Evolutionary conservation across 2,113 vertebrate species (phyloP), one percentile per base, ranked within the genome.

Genomic region (Chloroceryle aenea): DNA sequence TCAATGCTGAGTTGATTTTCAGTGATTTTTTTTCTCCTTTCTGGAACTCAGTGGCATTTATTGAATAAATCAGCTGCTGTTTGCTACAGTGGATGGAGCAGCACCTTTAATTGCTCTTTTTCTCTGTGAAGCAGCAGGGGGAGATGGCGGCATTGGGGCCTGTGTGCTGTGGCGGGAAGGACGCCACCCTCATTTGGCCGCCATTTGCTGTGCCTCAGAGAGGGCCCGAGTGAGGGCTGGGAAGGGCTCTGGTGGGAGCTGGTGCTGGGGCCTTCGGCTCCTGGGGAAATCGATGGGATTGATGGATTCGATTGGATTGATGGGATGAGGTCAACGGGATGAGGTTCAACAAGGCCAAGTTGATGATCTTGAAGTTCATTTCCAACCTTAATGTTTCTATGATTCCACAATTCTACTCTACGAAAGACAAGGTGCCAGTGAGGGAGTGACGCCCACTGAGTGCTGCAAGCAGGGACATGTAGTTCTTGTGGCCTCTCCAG

Each of bases 1-100:
- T 18, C 3, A 9, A 4, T 0, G 2, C 55, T 10, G 34, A 72
- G 52, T n/a, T 55, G 32, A 25, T 22, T 72, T 63, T 30, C 22
- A 27, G 50, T 11, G 43, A 21, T 0, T 22, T 42, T 5, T n/a
- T 47, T 74, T 16, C 22, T 9, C 13, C 11, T 14, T n/a, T 11
- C 30, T 19, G 9, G 15, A 12, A 18, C 8, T 7, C 83, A 8
- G n/a, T 6, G 26, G 34, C 47, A 22, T 26, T 14, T 23, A 16
- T 10, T 8, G 9, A 27, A 3, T 1, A 2, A 30, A 12, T 30
- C 2, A 12, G 7, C 6, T 1, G 32, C 47, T 2, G 6, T 7
- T 29, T 14, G 2, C 30, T 4, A 4, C n/a, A 21, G 55, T 6
- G 21, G 26, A 2, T 9, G 34, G 9, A 38, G 20, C 26, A 6